Evolutionary conservation across 2,113 vertebrate species (phyloP), one percentile per base, ranked within the genome.

Genomic region (Cinclus mexicanus): DNA sequence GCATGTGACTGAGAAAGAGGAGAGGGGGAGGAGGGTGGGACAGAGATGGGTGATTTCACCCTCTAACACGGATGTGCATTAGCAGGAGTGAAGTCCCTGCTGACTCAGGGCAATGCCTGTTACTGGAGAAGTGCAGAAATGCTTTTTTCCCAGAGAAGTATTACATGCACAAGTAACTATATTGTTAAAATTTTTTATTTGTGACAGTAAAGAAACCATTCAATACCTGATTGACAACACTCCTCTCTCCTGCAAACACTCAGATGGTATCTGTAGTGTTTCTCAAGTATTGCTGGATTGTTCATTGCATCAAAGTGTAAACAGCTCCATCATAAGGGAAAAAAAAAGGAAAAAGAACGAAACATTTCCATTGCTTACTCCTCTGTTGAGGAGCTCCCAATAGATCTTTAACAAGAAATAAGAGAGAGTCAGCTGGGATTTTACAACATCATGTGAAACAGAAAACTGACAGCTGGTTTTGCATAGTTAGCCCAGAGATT

Each of bases 201-300:
- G 95, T 96, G 97, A 98, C 97, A 98, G 96, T 96, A 97, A 98
- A 97, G 97, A 97, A 97, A 96, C 96, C 96, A 95, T 96, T 89
- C 96, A 97, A 97, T 96, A 97, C 87, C 95, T 95, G 90, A 93
- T 87, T 83, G 92, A 97, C 94, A 98, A 94, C 79, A 95, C 90
- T 95, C 47, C 94, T 88, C 49, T 86, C 86, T 93, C 95, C 96
- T 93, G 91, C 88, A 96, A 95, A 96, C 53, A 95, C 95, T 94
- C 94, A 76, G 14, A 85, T 81, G 31, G 69, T 89, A 88, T 91
- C 90, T 57, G 92, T 79, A 93, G 94, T 72, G 92, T 92, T 97
- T 97, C 90, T 97, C 97, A 97, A 97, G 94, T 94, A 93, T 95
- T 79, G 44, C 96, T 93, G 94, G 92, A 94, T 89, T 94, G 94